Conservation (phyloP, 2,113 vertebrate genomes). For the Cephalopholis sonnerati region DNA sequence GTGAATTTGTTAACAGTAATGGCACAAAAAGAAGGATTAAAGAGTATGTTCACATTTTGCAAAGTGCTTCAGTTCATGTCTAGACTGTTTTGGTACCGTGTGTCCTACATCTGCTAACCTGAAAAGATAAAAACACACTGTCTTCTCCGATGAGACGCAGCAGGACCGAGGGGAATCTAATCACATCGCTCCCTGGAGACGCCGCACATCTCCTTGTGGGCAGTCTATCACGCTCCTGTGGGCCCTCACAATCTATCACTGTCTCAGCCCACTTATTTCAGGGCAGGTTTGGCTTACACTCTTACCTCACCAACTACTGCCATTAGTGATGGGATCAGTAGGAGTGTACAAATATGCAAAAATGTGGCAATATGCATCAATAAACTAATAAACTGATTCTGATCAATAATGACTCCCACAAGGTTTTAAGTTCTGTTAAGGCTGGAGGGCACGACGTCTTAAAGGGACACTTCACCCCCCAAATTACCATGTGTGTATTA, state of each 20-base stretch:
- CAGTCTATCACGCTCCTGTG: constrained; percentile 29
- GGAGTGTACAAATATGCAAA: background rate
- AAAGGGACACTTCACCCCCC: no score
- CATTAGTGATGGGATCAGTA: no score
- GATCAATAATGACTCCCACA: background rate
- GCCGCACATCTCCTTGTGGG: constrained; percentile 22
- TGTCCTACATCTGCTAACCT: background rate
- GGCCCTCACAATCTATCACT: constrained; percentile 57
- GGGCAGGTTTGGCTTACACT: background rate
- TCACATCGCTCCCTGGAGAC: constrained; percentile 61
- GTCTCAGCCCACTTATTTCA: constrained; percentile 9
- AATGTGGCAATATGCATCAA: no score
- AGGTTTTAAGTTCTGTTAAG: background rate
- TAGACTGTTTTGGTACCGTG: background rate
- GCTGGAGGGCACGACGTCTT: background rate
- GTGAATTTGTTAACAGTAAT: constrained; percentile 36
- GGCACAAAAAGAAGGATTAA: background rate
- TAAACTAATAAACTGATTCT: background rate
- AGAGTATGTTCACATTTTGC: background rate
- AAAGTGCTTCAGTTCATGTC: background rate
- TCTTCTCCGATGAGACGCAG: constrained; percentile 49
- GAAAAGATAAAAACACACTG: constrained; percentile 34
- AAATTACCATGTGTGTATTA: no score
- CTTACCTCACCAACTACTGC: background rate
- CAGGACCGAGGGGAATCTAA: constrained; percentile 61